Evolutionary conservation across 2,888 invertebrate genomes (phyloP), one percentile per base, ranked within the genome.

Genomic region (Callyntrura guangdongensis): DNA sequence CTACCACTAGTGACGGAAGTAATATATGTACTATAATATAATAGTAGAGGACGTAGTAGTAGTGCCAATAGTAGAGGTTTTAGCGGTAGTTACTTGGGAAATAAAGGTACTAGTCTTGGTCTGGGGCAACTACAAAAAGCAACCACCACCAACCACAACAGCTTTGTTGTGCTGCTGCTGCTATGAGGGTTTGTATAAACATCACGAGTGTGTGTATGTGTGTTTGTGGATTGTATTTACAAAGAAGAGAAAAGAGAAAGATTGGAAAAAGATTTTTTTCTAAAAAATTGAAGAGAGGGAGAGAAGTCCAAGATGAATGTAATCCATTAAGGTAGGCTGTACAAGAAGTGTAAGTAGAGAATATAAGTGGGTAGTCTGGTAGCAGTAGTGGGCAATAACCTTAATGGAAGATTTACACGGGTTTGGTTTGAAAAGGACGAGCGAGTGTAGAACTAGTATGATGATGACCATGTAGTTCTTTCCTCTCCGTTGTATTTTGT

Each of bases 331-430:
- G 79, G 72, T 74, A 79, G 67, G 59, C 81, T 61, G 81, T 45
- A 45, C 81, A 81, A 81, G 45, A 64, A n/a, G 49, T 59, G 49
- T 49, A 67, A 67, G 64, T 20, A 47, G 67, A 67, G 83, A 25
- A 45, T 47, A 45, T 83, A 83, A 83, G 67, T 67, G 67, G 64
- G 25, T 49, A 83, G 67, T 77, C 22, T 77, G 22, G 53, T n/a
- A 77, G 77, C 25, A 53, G 59, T 59, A 49, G 17, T 85, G 74
- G 90, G 81, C 90, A 90, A 90, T 90, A 90, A 90, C 90, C 86
- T 86, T 86, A 90, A 90, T 90, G 86, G 90, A 90, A 86, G 86
- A 90, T 87, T 87, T 87, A 87, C 81, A 81, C 61, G 36, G 81
- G 45, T n/a, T 61, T 36, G 81, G 59, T 81, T 49, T 49, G 59